A percentile compares a stretch with the other conserved stretches of the same genome.
phyloP scores from a whole-genome alignment of 35 echinoderm and acorn worm species.

The Lytechinus pictus region DNA sequence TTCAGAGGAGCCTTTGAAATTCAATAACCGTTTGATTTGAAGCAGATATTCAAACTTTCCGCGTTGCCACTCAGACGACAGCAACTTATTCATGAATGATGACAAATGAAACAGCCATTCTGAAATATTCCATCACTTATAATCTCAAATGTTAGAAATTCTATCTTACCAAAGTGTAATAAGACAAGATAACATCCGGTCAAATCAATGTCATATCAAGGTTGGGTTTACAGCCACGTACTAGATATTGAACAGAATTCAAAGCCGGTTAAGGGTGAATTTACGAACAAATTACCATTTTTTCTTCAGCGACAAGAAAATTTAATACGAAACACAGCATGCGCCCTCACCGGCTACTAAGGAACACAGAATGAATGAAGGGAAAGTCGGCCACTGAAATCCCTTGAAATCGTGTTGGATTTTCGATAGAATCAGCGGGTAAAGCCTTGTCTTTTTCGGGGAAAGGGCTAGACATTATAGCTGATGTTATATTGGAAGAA shows the following conservation, averaged over 20 bases:
- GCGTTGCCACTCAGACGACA: background rate
- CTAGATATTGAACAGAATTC: background rate
- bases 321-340: background rate
- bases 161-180: background rate
- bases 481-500: background rate
- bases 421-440: background rate
- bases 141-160: background rate
- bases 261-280: background rate
- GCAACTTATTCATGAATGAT: background rate
- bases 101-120: background rate
- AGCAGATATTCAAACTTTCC: slow-evolving; percentile 1
- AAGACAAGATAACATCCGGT: background rate
- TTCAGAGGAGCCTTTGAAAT: background rate
- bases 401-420: too few relatives aligned
- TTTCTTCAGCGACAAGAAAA: background rate
- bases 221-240: background rate
- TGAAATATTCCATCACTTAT: background rate
- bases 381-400: background rate
- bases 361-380: background rate
- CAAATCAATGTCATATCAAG: background rate
- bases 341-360: background rate
- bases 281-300: background rate
- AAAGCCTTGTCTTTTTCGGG: background rate
- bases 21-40: background rate
- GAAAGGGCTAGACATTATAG: background rate